phyloP scores from a whole-genome alignment of 2,888 invertebrate species.

The Anodontia alba region DNA sequence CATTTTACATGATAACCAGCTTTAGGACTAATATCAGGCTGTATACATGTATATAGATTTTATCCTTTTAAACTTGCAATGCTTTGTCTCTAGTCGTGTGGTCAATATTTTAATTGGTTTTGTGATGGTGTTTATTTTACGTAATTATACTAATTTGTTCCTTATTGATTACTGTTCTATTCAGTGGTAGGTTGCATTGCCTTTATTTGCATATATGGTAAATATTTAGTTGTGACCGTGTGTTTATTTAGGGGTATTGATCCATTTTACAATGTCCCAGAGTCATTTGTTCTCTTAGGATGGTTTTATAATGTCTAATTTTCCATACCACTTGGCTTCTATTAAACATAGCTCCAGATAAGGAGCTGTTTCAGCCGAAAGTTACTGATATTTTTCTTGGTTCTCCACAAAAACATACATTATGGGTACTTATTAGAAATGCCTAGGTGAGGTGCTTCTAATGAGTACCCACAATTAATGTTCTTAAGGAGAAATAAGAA shows the following conservation, averaged over 20 bases:
- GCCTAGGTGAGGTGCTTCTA: too few species aligned
- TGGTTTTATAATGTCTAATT: neutral
- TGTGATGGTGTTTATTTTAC: conserved; percentile 26
- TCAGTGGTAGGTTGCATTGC: neutral
- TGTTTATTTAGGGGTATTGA: conserved; percentile 12
- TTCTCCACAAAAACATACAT: too few species aligned
- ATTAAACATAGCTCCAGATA: too few species aligned
- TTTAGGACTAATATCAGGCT: too few species aligned
- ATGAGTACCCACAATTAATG: too few species aligned
- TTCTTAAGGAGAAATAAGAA: too few species aligned
- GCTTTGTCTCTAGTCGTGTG: conserved; percentile 9
- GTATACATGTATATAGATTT: too few species aligned
- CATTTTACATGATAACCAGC: too few species aligned
- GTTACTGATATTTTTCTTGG: too few species aligned
- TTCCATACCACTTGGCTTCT: neutral
- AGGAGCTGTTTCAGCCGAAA: too few species aligned
- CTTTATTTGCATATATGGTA: conserved; percentile 9
- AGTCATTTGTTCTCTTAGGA: neutral
- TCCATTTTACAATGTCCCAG: neutral
- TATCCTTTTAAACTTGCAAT: conserved; percentile 1
- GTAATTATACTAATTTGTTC: conserved; percentile 27
- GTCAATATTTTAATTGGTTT: conserved; percentile 26
- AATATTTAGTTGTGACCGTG: conserved; percentile 13
- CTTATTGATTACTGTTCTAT: conserved; percentile 34
- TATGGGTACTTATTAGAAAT: too few species aligned